Conservation (phyloP, 1,140 invertebrate genomes). For the Anadara kagoshimensis region DNA sequence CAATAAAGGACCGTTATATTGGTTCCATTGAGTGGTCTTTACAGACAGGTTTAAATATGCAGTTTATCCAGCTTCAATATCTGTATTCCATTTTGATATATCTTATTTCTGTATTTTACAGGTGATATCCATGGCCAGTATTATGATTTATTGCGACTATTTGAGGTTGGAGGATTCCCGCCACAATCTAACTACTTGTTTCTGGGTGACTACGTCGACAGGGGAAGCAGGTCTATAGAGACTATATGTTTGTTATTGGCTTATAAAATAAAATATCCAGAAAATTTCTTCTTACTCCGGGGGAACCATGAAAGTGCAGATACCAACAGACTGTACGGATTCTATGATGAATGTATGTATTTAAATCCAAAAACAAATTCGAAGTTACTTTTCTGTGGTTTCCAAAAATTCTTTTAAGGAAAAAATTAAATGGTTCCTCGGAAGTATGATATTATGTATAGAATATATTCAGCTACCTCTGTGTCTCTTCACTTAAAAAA, state of each 20-base stretch:
- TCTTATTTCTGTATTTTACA: background rate
- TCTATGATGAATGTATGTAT: conserved; percentile 64
- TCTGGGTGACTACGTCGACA: conserved; percentile 69
- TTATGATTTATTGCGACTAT: conserved; percentile 73
- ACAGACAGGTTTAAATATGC: no score
- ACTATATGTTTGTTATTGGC: conserved; percentile 55
- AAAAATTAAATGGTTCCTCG: no score
- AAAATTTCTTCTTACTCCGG: conserved; percentile 79
- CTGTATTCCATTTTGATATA: no score
- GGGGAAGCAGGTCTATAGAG: conserved; percentile 76
- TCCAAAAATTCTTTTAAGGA: no score
- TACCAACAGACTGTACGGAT: conserved; percentile 78
- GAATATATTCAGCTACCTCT: no score
- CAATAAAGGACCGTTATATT: no score
- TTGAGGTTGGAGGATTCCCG: conserved; percentile 74
- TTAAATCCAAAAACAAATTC: background rate
- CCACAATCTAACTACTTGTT: conserved; percentile 74
- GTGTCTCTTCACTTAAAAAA: no score
- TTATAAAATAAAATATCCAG: conserved; percentile 72
- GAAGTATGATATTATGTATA: no score
- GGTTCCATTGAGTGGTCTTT: no score
- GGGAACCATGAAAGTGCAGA: conserved; percentile 79
- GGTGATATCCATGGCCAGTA: conserved; percentile 76
- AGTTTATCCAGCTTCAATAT: no score
- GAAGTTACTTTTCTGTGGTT: background rate